A percentile compares a stretch with the other conserved stretches of the same genome.
These are phyloP conservation scores for Folsomia manolachei DNA, from an alignment of 2,888 invertebrate genomes.

Conservation along the genomic window DNA sequence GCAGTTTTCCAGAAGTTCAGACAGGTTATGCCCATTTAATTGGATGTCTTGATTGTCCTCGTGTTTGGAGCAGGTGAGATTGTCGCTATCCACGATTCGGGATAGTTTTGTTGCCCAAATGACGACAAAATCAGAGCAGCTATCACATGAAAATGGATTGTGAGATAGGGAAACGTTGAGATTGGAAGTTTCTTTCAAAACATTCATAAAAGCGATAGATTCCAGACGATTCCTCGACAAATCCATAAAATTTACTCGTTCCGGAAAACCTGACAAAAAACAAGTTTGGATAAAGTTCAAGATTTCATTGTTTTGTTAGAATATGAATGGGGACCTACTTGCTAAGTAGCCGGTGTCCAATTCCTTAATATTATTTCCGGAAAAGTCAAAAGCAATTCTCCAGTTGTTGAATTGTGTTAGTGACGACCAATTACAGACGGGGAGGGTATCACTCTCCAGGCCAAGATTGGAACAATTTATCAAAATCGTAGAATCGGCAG, in stretches of 20 bases:
- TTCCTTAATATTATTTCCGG: constrained; percentile 33
- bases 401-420: constrained; percentile 16
- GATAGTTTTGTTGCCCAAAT: constrained; percentile 33
- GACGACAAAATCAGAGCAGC: constrained; percentile 42
- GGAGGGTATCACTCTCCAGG: constrained; percentile 27
- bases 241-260: constrained; percentile 30
- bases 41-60: not conserved
- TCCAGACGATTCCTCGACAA: constrained; percentile 39
- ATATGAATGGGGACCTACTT: no score
- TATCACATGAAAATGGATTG: constrained; percentile 45
- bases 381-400: constrained; percentile 33
- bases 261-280: constrained; percentile 28
- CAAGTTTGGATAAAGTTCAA: no score
- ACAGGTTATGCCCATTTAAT: not conserved
- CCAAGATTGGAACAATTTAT: constrained; percentile 38
- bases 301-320: no score
- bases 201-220: constrained; percentile 38
- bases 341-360: constrained; percentile 27
- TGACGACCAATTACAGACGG: constrained; percentile 14
- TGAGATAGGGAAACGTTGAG: constrained; percentile 34
- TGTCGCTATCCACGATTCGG: constrained; percentile 39
- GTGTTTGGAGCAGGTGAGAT: constrained; percentile 35
- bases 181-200: constrained; percentile 30
- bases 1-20: constrained; percentile 4
- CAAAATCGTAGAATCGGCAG: constrained; percentile 33